These are phyloP conservation scores for Oreochromis aureus DNA, from an alignment of 2,113 vertebrate genomes.

Conservation along the genomic window DNA sequence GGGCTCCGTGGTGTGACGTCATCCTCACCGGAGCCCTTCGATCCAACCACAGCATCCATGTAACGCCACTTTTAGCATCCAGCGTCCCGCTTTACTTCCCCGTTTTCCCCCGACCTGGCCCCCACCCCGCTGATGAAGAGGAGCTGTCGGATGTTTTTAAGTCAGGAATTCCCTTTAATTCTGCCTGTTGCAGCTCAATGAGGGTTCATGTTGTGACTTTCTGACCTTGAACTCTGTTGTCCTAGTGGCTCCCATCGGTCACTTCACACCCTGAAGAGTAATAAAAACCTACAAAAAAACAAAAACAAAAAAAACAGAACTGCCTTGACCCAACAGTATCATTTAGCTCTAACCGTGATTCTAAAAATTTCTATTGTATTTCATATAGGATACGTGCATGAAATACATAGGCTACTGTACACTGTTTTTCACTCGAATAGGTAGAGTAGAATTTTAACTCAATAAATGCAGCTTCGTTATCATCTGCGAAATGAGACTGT, in stretches of 20 bases:
- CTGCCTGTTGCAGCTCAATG: not conserved
- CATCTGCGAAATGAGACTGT: slow-evolving; percentile 7
- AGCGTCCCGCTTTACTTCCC: not conserved
- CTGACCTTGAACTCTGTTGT: not conserved
- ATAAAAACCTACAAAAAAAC: not conserved
- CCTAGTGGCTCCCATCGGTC: not conserved
- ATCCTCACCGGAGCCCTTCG: not conserved
- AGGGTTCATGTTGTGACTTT: not conserved
- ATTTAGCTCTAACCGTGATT: not conserved
- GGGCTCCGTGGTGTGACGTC: slow-evolving; percentile 87
- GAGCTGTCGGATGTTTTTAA: slow-evolving; percentile 3
- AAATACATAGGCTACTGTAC: slow-evolving; percentile 12
- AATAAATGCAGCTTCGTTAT: slow-evolving; percentile 32
- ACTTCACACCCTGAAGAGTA: not conserved
- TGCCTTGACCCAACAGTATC: not conserved
- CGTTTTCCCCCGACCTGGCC: not conserved
- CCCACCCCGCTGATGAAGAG: not conserved
- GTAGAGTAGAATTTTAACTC: slow-evolving; percentile 27
- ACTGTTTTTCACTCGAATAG: slow-evolving; percentile 13
- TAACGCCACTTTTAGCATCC: slow-evolving; percentile 2
- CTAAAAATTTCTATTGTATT: slow-evolving; percentile 24
- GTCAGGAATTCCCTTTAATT: slow-evolving; percentile 56
- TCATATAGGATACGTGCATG: slow-evolving; percentile 47
- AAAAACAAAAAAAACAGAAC: not conserved
- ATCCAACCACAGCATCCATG: slow-evolving; percentile 21